Base-by-base conservation (phyloP, 2,888 invertebrate species). In the Cheilosia variabilis region DNA sequence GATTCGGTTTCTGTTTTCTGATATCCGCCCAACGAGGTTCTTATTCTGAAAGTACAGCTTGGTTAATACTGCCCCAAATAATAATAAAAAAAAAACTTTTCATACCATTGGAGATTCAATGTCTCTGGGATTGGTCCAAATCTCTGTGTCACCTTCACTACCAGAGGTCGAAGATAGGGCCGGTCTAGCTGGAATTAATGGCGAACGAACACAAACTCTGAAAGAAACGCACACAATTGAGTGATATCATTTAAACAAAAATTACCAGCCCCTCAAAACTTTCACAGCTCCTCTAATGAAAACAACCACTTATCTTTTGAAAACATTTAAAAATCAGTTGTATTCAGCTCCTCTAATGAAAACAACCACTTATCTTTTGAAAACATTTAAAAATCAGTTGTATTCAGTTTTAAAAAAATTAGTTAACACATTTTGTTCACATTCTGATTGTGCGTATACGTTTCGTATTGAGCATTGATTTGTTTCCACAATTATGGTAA, bases 181-280 rank as follows among this genome's bases (percentile, higher is more conserved):
- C 17, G 96, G 95, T 58, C 96, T 93, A 19, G 96, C 96, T 47
- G 96, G 95, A 90, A 97, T 96, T 89, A 97, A 94, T 1, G 97
- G 97, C 1, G 97, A 97, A 87, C 97, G 95, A 88, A 96, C 95
- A 92, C 96, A 97, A 53, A 96, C 96, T 88, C 96, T 96, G 93
- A 84, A 90, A 89, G 82, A 68, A 55, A 53, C 65, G 75, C 65
- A 83, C 87, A 89, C 75, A 84, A 17, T 65, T 75, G 41, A 69
- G 15, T 66, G 27, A 68, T 53, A 43, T 41, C 53, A 22, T 80
- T 87, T 87, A 79, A 84, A 62, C 22, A 50, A 47, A 65, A 52
- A 47, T 60, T 58, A 15, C 57, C 31, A 75, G 47, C 41, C 60
- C 53, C 55, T 31, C 27, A 88, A 88, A 89, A 37, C 34, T 55